phyloP scores from a whole-genome alignment of 92 coral and sea anemone genomes.

The Actinostola sp. region DNA sequence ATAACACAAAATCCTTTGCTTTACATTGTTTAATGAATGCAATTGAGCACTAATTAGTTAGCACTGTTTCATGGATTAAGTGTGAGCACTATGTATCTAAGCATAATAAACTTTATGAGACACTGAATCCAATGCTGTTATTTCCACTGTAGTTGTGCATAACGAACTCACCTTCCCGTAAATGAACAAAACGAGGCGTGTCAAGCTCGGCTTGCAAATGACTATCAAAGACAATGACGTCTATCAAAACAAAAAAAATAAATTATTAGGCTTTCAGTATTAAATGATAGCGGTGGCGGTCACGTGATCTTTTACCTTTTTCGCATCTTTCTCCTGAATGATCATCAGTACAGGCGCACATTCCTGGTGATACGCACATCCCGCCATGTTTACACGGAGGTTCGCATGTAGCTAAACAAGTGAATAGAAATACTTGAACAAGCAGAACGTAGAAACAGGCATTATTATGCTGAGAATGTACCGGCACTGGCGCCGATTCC shows the following conservation, averaged over 20 bases:
- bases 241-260: neutral
- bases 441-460: neutral
- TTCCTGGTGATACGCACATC: slow-evolving; percentile 56
- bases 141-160: neutral
- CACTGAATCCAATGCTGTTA: too few relatives aligned
- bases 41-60: too few relatives aligned
- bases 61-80: too few relatives aligned
- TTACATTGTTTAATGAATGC: too few relatives aligned
- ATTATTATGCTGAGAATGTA: too few relatives aligned
- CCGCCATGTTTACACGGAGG: slow-evolving; percentile 62
- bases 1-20: too few relatives aligned
- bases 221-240: slow-evolving; percentile 8
- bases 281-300: neutral
- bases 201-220: slow-evolving; percentile 3
- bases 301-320: slow-evolving; percentile 33
- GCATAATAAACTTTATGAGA: too few relatives aligned
- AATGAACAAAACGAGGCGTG: slow-evolving; percentile 18
- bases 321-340: slow-evolving; percentile 51
- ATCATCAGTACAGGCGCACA: slow-evolving; percentile 38
- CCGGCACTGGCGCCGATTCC: too few relatives aligned
- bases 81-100: too few relatives aligned
- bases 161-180: slow-evolving; percentile 25
- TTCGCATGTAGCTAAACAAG: slow-evolving; percentile 47
- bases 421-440: too few relatives aligned
- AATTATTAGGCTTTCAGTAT: neutral